phyloP scores from a whole-genome alignment of 2,888 invertebrate species.

The Cryptus armator region DNA sequence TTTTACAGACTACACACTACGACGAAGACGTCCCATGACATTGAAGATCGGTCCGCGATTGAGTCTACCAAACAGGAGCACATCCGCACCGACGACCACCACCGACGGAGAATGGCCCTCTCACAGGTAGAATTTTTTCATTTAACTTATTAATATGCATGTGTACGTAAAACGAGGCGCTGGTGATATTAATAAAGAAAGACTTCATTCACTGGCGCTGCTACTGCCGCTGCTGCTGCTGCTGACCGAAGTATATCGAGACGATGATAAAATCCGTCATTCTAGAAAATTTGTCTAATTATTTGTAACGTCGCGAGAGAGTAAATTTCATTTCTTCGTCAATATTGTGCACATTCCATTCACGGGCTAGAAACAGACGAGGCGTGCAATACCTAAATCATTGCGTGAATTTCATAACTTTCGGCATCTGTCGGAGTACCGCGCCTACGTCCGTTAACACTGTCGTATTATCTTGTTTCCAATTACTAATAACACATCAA shows the following conservation, averaged over 20 bases:
- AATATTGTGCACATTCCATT: too few relatives aligned
- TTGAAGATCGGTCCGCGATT: constrained; percentile 86
- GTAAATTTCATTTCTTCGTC: too few relatives aligned
- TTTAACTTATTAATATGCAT: background rate
- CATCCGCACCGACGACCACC: constrained; percentile 85
- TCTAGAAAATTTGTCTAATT: background rate
- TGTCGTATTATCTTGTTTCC: too few relatives aligned
- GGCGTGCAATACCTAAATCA: too few relatives aligned
- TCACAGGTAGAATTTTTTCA: constrained; percentile 82
- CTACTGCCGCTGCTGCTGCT: background rate
- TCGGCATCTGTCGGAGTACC: too few relatives aligned
- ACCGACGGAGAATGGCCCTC: constrained; percentile 85
- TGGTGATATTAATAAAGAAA: background rate
- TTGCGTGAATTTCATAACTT: too few relatives aligned
- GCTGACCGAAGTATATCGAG: background rate
- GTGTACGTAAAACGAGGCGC: background rate
- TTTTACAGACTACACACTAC: constrained; percentile 85
- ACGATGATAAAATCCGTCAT: background rate
- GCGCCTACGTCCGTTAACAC: too few relatives aligned
- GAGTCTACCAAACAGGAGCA: constrained; percentile 86
- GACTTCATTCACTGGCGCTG: background rate
- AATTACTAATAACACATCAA: too few relatives aligned
- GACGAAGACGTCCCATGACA: constrained; percentile 86
- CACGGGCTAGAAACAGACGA: too few relatives aligned
- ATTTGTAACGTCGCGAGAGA: background rate